Conservation (phyloP, 1,140 invertebrate species). For the Cydia strobilella region DNA sequence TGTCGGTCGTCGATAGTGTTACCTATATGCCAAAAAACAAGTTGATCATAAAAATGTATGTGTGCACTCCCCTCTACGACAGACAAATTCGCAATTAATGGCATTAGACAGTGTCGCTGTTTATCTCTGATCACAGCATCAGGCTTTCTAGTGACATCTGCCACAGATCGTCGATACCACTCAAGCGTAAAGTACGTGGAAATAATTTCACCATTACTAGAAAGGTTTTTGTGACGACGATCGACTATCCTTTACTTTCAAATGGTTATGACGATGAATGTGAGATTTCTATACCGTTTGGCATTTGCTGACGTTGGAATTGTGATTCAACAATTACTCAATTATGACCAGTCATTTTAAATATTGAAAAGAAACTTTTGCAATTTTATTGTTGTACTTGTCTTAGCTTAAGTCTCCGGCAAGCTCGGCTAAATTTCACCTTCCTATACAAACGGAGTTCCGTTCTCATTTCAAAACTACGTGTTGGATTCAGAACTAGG, state of each 20-base stretch:
- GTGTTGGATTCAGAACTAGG: no score
- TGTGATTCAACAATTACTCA: background rate
- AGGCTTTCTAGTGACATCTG: constrained; percentile 62
- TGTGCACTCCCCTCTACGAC: background rate
- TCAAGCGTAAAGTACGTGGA: constrained; percentile 47
- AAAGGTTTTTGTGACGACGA: constrained; percentile 41
- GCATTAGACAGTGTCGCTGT: constrained; percentile 38
- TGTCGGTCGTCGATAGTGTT: no score
- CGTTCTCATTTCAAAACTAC: no score
- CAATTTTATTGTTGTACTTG: background rate
- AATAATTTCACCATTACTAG: constrained; percentile 47
- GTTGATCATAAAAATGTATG: background rate
- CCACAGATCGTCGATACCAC: constrained; percentile 50
- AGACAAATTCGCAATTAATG: constrained; percentile 53
- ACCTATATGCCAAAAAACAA: no score
- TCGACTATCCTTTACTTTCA: constrained; percentile 35
- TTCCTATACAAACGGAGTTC: no score
- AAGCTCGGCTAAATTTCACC: no score
- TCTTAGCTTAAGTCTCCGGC: no score
- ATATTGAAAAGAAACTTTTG: background rate
- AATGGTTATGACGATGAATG: background rate
- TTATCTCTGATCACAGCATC: constrained; percentile 49
- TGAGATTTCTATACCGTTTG: constrained; percentile 1
- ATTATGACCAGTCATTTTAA: background rate
- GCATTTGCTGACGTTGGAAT: constrained; percentile 10